Evolutionary conservation across 2,888 invertebrate genomes (phyloP), one percentile per base, ranked within the genome.

Genomic region (Gerris lacustris): DNA sequence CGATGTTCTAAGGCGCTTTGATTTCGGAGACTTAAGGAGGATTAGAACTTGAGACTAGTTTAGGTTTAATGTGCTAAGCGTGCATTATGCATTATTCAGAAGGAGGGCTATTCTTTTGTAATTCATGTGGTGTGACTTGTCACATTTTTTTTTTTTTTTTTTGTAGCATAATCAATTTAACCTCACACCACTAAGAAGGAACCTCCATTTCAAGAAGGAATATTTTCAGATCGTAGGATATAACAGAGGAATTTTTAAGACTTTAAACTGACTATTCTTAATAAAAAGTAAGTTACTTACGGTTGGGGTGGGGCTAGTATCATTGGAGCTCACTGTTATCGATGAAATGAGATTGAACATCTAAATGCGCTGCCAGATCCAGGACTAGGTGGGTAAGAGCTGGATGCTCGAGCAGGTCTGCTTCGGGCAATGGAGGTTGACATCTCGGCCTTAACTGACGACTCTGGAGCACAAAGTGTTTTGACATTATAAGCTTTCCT

Each of bases 381-480:
- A 93, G 84, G 70, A 96, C 86, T 75, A 92, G 85, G 78, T 89
- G 87, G 73, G 88, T 87, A 67, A 96, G 84, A 64, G 87, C 84
- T 6, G 92, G 90, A 79, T 94, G 91, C 76, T 93, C 93, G 72
- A 94, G 84, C 15, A 96, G 83, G 75, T 96, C 95, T 68, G 87
- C 87, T 77, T 93, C 92, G 44, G 96, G 94, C 76, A 96, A 82
- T 43, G 89, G 86, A 47, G 96, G 96, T 77, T 92, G 90, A 77
- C 90, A 90, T 67, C 91, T 86, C 15, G 96, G 93, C 78, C 92
- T 87, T 82, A 90, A 92, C 78, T 89, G 89, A n/a, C 91, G 88
- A 73, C 91, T 88, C 78, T 93, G 86, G 81, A 89, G 90, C 72
- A 69, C 31, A 31, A 31, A 31, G 4, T 2, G 31, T 31, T 69